phyloP scores from a whole-genome alignment of 2,888 invertebrate genomes.

The Folsomia candida region DNA sequence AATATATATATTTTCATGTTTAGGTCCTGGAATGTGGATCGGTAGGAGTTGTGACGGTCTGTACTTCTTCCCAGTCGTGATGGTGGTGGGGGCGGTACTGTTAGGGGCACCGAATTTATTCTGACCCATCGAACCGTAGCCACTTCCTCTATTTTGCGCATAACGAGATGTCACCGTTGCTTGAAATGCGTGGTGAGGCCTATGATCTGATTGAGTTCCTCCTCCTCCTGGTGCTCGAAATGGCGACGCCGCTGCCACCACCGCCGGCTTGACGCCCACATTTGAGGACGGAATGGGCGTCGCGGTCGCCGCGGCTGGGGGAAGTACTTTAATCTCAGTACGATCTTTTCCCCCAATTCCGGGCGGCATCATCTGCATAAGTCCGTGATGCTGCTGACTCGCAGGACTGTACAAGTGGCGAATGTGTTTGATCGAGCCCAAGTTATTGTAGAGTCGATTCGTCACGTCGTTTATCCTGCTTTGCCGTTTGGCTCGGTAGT shows the following conservation, averaged over 20 bases:
- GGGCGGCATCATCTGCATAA: neutral
- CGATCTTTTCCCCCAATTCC: neutral
- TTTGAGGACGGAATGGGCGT: conserved; percentile 7
- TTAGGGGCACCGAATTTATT: neutral
- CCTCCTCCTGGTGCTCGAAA: neutral
- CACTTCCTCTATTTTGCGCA: neutral
- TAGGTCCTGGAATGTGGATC: conserved; percentile 24
- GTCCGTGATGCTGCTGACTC: neutral
- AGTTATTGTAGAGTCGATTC: neutral
- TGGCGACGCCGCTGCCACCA: neutral
- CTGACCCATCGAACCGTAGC: neutral
- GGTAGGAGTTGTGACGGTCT: conserved; percentile 10
- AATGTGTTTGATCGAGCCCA: neutral
- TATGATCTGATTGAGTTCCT: neutral
- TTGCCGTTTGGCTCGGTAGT: neutral
- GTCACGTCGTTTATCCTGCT: neutral
- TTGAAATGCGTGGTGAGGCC: neutral
- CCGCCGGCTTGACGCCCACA: neutral
- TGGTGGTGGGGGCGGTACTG: neutral
- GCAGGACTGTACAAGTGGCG: neutral
- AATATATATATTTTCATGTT: conserved; percentile 45
- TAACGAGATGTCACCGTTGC: neutral
- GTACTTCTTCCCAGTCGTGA: neutral
- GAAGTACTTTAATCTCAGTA: neutral
- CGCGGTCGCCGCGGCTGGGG: neutral